phyloP scores from a whole-genome alignment of 2,888 invertebrate species.

The Timandra comae region DNA sequence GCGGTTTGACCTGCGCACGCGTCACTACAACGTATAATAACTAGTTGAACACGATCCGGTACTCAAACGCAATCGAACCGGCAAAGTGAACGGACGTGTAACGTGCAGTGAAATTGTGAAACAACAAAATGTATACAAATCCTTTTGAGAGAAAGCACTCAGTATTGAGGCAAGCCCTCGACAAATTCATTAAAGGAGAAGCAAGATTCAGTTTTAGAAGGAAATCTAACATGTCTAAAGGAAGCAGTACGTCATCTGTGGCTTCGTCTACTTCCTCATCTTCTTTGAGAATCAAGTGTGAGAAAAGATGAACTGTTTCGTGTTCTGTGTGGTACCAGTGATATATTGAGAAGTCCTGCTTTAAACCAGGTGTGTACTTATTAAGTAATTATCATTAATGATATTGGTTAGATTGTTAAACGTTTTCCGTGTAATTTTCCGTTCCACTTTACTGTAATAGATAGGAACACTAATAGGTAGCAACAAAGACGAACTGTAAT shows the following conservation, averaged over 20 bases:
- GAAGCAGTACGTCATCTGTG: constrained; percentile 47
- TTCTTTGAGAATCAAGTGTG: constrained; percentile 37
- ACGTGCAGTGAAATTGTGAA: constrained; percentile 13
- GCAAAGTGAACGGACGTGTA: constrained; percentile 38
- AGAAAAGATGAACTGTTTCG: constrained; percentile 50
- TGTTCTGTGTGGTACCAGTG: constrained; percentile 49
- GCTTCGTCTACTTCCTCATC: constrained; percentile 44
- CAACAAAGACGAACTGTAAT: too few species aligned
- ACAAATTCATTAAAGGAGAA: constrained; percentile 75
- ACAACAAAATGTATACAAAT: constrained; percentile 79
- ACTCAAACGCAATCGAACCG: constrained; percentile 27
- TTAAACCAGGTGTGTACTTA: constrained; percentile 52
- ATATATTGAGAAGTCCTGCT: constrained; percentile 35
- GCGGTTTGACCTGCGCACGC: constrained; percentile 38
- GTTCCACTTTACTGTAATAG: too few species aligned
- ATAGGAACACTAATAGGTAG: too few species aligned
- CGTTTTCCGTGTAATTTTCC: too few species aligned
- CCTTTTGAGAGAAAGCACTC: constrained; percentile 83
- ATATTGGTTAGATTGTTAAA: too few species aligned
- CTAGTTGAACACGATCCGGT: constrained; percentile 31
- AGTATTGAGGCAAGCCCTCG: constrained; percentile 80
- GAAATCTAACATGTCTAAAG: constrained; percentile 44
- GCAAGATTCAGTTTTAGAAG: constrained; percentile 54
- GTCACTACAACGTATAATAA: constrained; percentile 37
- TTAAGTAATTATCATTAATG: too few species aligned